Base-by-base conservation (phyloP, 2,797 vertebrate species). In the Gymnopithys bicolor region DNA sequence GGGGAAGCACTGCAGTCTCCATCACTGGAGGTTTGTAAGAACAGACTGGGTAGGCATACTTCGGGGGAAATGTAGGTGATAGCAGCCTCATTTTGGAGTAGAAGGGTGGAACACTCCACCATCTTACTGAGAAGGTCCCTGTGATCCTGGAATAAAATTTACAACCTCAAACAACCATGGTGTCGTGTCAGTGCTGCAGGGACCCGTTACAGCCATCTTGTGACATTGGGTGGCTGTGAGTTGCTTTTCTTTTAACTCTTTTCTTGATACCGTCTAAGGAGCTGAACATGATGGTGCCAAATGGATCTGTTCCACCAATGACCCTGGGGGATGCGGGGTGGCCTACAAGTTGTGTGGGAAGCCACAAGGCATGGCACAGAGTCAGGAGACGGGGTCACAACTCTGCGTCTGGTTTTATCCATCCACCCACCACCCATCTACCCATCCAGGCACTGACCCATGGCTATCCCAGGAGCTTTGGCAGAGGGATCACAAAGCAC, bases 221-320 rank as follows among this genome's bases (percentile, higher is more conserved):
- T 68, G 33, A 74, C 3, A 1, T 0, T 0, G 19, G 3, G n/a
- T 35, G 11, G 23, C 24, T 3, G 1, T 5, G 2, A 14, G 19
- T 28, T 59, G 24, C 18, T 76, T 93, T 79, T 63, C 35, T 78
- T 80, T 69, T 56, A 70, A 80, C 28, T 48, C 27, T 75, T 78
- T 45, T 53, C 30, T n/a, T 63, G 24, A 64, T 32, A 63, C 46
- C 22, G 19, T 51, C 35, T 25, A 67, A 25, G n/a, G 37, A 62
- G 66, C 60, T 80, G 45, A 68, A 74, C 8, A 6, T 0, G 0
- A 56, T 60, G 73, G 25, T 67, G 18, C 8, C 33, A 66, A 66
- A 17, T 2, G 2, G 9, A 35, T 7, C 25, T 49, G 39, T 71
- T 55, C 62, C 70, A 82, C 5, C 4, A 22, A 49, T 0, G 9